Evolutionary conservation across 1,140 invertebrate species (phyloP).

Genomic region (Orussus abietinus): DNA sequence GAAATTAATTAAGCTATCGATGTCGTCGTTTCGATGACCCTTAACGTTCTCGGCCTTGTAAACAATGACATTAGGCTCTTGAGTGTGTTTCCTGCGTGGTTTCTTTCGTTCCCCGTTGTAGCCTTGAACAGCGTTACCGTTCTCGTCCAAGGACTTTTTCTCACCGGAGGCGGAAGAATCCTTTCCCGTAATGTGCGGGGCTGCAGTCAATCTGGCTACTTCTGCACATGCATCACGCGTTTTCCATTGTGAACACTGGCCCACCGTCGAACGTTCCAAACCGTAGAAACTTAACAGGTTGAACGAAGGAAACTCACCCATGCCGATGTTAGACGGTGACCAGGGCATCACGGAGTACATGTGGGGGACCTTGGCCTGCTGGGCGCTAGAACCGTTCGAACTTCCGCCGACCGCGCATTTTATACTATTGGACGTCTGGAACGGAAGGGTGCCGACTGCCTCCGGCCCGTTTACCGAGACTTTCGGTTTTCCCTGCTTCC

Average conservation of each 20-base stretch:
- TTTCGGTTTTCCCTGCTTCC: slow-evolving; percentile 39
- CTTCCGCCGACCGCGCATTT: slow-evolving; percentile 38
- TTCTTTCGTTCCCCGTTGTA: slow-evolving; percentile 52
- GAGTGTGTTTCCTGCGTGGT: slow-evolving; percentile 53
- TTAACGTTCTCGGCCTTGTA: slow-evolving; percentile 62
- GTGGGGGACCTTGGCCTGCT: slow-evolving; percentile 31
- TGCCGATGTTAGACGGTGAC: slow-evolving; percentile 38
- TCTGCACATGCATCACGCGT: slow-evolving; percentile 20
- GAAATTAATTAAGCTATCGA: slow-evolving; percentile 53
- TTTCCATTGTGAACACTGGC: too few species aligned
- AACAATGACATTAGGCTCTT: slow-evolving; percentile 62
- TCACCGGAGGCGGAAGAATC: slow-evolving; percentile 35
- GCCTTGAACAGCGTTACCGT: slow-evolving; percentile 61
- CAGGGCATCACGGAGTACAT: slow-evolving; percentile 38
- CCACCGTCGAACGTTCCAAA: too few species aligned
- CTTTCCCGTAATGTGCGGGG: slow-evolving; percentile 36
- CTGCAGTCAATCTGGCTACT: slow-evolving; percentile 35
- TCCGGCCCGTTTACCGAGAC: slow-evolving; percentile 44
- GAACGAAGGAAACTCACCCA: slow-evolving; percentile 44
- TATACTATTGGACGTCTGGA: slow-evolving; percentile 44
- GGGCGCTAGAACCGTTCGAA: slow-evolving; percentile 26
- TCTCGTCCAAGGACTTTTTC: slow-evolving; percentile 64
- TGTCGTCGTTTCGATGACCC: slow-evolving; percentile 62
- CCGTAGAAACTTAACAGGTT: too few species aligned
- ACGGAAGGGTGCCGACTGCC: slow-evolving; percentile 35